Evolutionary conservation across 2,888 invertebrate species (phyloP).

Genomic region (Latrodectus elegans): DNA sequence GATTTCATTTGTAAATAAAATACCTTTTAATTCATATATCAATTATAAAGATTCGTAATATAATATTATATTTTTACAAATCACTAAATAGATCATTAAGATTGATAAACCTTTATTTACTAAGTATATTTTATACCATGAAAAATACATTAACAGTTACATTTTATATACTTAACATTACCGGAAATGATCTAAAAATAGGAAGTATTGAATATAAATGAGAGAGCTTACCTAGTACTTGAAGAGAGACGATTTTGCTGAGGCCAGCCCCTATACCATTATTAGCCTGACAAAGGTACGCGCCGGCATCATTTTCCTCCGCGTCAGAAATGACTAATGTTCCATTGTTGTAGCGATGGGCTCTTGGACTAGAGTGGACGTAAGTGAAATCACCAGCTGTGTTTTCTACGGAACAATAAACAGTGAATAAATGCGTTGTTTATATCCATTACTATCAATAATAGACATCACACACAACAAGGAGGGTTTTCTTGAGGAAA

Average conservation of each 20-base stretch:
- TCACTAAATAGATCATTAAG: too few relatives aligned
- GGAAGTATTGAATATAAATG: neutral
- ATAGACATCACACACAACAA: too few relatives aligned
- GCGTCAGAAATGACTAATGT: constrained; percentile 54
- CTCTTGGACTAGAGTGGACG: constrained; percentile 61
- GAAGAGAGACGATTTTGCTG: constrained; percentile 48
- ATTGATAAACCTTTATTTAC: too few relatives aligned
- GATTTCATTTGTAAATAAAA: too few relatives aligned
- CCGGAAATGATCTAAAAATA: neutral
- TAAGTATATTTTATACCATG: neutral
- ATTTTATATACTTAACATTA: neutral
- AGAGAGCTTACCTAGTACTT: constrained; percentile 53
- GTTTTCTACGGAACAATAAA: constrained; percentile 16
- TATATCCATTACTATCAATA: too few relatives aligned
- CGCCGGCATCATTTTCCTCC: constrained; percentile 59
- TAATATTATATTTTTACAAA: too few relatives aligned
- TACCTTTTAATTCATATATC: too few relatives aligned
- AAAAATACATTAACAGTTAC: neutral
- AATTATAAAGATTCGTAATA: too few relatives aligned
- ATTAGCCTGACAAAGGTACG: constrained; percentile 66
- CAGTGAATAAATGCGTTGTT: too few relatives aligned
- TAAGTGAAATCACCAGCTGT: constrained; percentile 58
- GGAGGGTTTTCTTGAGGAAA: too few relatives aligned
- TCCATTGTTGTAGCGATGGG: constrained; percentile 61
- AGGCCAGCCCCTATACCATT: constrained; percentile 68